Conservation (phyloP, 2,797 vertebrate genomes). For the Parauchenoglanis ngamensis region DNA sequence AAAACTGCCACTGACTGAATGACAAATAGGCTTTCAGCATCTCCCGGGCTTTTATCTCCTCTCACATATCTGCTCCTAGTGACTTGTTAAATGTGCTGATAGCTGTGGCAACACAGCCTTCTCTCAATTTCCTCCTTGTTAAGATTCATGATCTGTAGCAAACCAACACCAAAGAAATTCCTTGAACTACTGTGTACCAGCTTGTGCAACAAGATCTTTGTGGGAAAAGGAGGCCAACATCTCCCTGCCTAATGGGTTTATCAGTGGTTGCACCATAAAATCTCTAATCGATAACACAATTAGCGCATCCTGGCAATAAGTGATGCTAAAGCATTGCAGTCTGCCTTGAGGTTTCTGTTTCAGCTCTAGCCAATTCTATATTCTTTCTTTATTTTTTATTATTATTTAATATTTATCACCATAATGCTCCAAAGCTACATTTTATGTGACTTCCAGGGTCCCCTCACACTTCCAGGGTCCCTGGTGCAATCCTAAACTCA, state of each 20-base stretch:
- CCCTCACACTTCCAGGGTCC: background rate
- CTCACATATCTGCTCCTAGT: conserved; percentile 35
- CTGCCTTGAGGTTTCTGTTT: conserved; percentile 8
- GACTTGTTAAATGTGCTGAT: conserved; percentile 39
- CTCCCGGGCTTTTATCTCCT: conserved; percentile 44
- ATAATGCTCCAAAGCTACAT: background rate
- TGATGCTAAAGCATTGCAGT: conserved; percentile 48
- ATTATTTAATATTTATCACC: too few relatives aligned
- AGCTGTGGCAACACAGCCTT: conserved; percentile 46
- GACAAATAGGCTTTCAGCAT: conserved; percentile 56
- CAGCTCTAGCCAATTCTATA: conserved; percentile 7
- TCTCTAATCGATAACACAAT: conserved; percentile 77
- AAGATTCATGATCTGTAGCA: conserved; percentile 54
- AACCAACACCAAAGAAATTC: conserved; percentile 36
- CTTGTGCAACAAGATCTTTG: conserved; percentile 44
- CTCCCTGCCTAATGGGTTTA: conserved; percentile 71
- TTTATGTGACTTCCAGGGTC: background rate
- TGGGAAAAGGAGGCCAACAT: conserved; percentile 44
- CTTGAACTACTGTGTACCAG: conserved; percentile 49
- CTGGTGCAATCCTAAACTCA: background rate
- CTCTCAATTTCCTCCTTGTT: conserved; percentile 52
- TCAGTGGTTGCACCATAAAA: conserved; percentile 64
- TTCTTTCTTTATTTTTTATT: too few relatives aligned
- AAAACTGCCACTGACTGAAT: conserved; percentile 2
- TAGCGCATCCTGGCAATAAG: conserved; percentile 69